Percentiles rank a stretch among this genome's conserved stretches.
Conservation (phyloP, 2,888 invertebrate genomes). For the Micoletzkya japonica region DNA sequence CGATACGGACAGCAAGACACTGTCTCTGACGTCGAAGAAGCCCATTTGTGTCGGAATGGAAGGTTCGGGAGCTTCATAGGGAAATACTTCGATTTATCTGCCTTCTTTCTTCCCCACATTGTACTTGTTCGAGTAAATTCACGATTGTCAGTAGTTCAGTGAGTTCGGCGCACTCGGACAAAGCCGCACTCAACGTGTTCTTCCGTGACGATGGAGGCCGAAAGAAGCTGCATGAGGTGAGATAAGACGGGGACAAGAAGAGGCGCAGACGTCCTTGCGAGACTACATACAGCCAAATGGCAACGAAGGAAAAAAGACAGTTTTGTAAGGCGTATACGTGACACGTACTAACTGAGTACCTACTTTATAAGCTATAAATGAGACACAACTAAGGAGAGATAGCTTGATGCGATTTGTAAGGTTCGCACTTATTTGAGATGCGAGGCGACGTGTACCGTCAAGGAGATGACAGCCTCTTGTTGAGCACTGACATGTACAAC, state of each 20-base stretch:
- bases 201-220: conserved; percentile 47
- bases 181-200: conserved; percentile 49
- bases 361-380: no score
- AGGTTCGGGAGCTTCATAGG: conserved; percentile 31
- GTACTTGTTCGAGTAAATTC: no score
- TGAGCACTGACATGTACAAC: conserved; percentile 45
- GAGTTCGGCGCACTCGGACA: conserved; percentile 27
- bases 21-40: conserved; percentile 41
- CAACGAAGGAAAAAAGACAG: no score
- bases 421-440: conserved; percentile 48
- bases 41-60: conserved; percentile 55
- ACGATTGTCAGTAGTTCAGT: conserved; percentile 32
- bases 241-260: no score
- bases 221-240: conserved; percentile 51
- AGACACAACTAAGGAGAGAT: no score
- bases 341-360: no score
- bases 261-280: no score
- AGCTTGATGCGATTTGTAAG: no score
- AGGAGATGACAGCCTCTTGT: conserved; percentile 36
- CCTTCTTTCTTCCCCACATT: no score
- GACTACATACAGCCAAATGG: no score
- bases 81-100: no score
- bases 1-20: conserved; percentile 32
- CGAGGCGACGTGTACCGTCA: conserved; percentile 37
- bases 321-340: no score